These are phyloP conservation scores for Petrolisthes cinctipes DNA, from an alignment of 2,888 invertebrate genomes.

Conservation along the genomic window DNA sequence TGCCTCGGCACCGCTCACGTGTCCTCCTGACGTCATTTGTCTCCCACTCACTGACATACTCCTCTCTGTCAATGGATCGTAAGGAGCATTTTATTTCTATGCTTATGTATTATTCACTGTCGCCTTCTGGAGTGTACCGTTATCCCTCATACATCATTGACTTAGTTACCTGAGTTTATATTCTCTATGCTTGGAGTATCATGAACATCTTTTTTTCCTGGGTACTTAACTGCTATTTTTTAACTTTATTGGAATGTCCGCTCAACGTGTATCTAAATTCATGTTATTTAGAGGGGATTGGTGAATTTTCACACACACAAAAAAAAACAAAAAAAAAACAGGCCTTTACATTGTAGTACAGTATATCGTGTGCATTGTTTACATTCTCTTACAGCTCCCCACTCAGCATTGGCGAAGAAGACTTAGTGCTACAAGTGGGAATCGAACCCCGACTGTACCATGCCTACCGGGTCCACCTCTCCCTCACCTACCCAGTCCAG, in stretches of 20 bases:
- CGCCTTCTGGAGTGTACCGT: background rate
- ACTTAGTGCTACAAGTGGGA: background rate
- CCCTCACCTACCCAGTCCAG: background rate
- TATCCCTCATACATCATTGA: background rate
- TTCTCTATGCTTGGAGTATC: too few species aligned
- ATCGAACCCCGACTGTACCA: background rate
- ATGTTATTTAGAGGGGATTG: too few species aligned
- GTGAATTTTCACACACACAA: background rate
- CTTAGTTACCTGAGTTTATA: too few species aligned
- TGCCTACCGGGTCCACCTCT: background rate
- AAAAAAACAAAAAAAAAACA: slow-evolving; percentile 6
- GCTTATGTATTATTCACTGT: too few species aligned
- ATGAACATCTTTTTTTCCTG: too few species aligned
- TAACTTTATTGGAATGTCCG: too few species aligned
- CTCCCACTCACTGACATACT: background rate
- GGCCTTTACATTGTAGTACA: too few species aligned
- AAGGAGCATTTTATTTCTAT: background rate
- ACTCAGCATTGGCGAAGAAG: background rate
- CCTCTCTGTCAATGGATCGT: slow-evolving; percentile 6
- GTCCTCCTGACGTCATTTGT: background rate
- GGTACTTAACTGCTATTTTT: too few species aligned
- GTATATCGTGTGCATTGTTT: background rate
- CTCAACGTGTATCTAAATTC: too few species aligned
- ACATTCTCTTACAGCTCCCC: background rate
- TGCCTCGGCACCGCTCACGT: background rate